Evolutionary conservation across 2,888 invertebrate species (phyloP).

Genomic region (Limnephilus lunatus): DNA sequence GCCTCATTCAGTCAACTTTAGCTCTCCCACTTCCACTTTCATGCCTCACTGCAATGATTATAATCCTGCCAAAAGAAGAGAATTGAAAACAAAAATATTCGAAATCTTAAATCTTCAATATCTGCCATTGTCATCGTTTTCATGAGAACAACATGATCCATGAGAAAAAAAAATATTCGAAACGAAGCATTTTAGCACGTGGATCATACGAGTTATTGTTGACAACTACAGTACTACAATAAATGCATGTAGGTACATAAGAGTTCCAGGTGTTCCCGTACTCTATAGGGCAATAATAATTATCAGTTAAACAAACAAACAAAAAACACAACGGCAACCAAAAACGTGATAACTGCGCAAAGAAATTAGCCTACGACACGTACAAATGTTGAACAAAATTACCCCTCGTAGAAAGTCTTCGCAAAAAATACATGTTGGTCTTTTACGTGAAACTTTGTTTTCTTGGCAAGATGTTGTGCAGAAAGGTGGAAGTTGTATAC

Average conservation of each 20-base stretch:
- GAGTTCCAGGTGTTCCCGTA: background rate
- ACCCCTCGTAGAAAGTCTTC: background rate
- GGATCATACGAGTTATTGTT: background rate
- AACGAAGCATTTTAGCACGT: background rate
- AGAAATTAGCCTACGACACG: background rate
- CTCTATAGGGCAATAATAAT: background rate
- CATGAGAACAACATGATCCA: background rate
- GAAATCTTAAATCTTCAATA: background rate
- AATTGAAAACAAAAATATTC: background rate
- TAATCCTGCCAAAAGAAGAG: background rate
- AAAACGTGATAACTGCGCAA: background rate
- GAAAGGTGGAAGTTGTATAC: background rate
- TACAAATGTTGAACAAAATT: background rate
- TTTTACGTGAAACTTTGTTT: background rate
- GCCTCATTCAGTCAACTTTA: no score
- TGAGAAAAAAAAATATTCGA: background rate
- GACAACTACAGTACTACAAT: background rate
- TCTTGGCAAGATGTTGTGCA: background rate
- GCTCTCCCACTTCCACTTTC: background rate
- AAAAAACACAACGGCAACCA: background rate
- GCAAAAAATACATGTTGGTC: background rate
- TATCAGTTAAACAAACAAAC: background rate
- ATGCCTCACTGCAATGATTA: background rate
- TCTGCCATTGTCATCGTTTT: background rate
- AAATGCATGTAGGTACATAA: background rate